Evolutionary conservation across 2,888 invertebrate species (phyloP).

Genomic region (Lottia gigantea): DNA sequence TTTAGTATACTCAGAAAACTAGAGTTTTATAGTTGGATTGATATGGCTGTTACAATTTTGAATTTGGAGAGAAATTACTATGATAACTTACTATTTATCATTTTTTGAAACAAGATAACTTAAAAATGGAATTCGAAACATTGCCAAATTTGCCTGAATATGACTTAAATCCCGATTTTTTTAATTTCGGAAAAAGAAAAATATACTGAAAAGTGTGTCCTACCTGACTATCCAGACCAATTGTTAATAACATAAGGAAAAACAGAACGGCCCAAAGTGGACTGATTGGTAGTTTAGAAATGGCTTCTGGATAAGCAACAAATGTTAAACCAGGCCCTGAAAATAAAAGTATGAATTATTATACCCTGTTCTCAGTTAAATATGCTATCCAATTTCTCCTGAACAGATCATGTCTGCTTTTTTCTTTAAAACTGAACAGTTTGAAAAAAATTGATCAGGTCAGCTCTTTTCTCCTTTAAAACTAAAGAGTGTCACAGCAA

Average conservation of each 20-base stretch:
- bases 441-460: neutral
- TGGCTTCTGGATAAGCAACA: conserved; percentile 66
- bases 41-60: too few species aligned
- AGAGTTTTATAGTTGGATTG: too few species aligned
- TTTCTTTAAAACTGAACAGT: neutral
- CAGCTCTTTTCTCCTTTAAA: too few species aligned
- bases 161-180: neutral
- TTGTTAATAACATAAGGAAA: conserved; percentile 65
- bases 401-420: too few species aligned
- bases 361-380: neutral
- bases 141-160: neutral
- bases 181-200: neutral
- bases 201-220: conserved; percentile 11
- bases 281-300: conserved; percentile 60
- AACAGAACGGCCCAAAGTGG: conserved; percentile 65
- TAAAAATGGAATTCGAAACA: too few species aligned
- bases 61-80: too few species aligned
- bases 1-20: too few species aligned
- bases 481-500: too few species aligned
- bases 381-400: neutral
- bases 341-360: conserved; percentile 15
- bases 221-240: conserved; percentile 67
- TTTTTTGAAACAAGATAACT: too few species aligned
- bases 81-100: too few species aligned
- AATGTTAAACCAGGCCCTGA: conserved; percentile 67